Conservation (phyloP, 2,113 vertebrate species). For the Accipiter virgatus region DNA sequence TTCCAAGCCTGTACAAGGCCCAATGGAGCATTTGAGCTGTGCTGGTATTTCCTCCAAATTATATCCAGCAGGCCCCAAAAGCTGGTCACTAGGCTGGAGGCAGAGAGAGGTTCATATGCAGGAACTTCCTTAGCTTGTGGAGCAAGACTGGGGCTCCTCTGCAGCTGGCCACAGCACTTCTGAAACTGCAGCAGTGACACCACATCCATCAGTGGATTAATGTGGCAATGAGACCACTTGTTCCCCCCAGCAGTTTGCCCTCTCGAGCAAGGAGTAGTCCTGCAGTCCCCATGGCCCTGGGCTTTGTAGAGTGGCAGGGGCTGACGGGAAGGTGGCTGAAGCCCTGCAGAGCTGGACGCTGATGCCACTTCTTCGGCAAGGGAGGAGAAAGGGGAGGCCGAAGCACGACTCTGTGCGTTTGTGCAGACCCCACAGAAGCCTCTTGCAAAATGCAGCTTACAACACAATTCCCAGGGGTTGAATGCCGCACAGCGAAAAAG, state of each 20-base stretch:
- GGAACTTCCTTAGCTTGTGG: neutral
- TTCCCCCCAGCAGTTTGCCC: neutral
- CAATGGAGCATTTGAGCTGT: neutral
- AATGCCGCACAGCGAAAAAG: neutral
- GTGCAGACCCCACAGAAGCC: neutral
- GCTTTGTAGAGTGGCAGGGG: neutral
- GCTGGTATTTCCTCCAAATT: neutral
- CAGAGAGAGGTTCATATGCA: neutral
- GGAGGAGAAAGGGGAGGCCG: neutral
- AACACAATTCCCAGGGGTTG: neutral
- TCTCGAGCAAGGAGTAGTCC: neutral
- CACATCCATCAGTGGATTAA: neutral
- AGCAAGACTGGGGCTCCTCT: neutral
- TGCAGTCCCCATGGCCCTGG: neutral
- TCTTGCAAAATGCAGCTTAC: neutral
- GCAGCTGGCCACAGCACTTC: neutral
- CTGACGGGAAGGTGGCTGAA: neutral
- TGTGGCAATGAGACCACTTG: neutral
- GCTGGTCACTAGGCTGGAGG: neutral
- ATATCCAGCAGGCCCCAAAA: neutral
- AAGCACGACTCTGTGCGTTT: accelerated
- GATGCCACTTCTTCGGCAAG: neutral
- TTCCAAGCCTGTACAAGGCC: neutral
- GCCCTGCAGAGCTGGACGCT: neutral
- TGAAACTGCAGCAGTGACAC: neutral